Evolutionary conservation across 2,113 vertebrate species (phyloP), one percentile per base, ranked within the genome.

Genomic region (Planiliza haematocheilus): DNA sequence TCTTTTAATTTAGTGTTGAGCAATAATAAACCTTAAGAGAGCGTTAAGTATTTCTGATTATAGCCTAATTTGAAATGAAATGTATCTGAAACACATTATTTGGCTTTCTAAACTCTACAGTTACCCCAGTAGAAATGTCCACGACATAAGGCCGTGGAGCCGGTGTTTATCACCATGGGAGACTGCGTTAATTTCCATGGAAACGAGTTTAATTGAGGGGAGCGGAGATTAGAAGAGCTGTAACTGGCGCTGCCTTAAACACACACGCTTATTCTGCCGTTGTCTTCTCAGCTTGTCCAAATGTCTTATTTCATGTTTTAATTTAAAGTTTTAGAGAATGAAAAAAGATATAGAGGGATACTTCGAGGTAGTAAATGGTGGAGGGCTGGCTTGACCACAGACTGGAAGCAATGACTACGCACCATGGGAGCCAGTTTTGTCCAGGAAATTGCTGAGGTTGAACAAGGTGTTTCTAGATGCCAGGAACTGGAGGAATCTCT

Each of bases 371-470:
- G 11, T 18, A 55, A 72, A 20, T 21, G 1, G 24, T 12, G 50
- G 2, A 38, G 30, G 11, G 6, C 1, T 10, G 1, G 7, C 16
- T 17, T 24, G 10, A 30, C 24, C 24, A 30, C 24, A 30, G 2
- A 48, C 0, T 21, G 39, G 17, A 18, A 13, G 13, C 2, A 39
- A 30, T 4, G 21, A 24, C 4, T 17, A 89, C 94, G 91, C 94
- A 99, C 98, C 98, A 88, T 98, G 98, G 46, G 98, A 96, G 84
- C 98, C 98, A 71, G 97, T 99, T 95, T 98, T 99, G 93, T 99
- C 98, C 95, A 99, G 93, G 93, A 99, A 99, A 93, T 98, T 99
- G 93, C 96, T 97, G 92, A 99, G 94, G 91, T 99, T 99, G 95
- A 99, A 99, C 88, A 99, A 92, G 0, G 97, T 97, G 93, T 99